Percentiles rank a stretch among this genome's conserved stretches.
Conservation (phyloP, 2,113 vertebrate genomes). For the Pelmatolapia mariae region DNA sequence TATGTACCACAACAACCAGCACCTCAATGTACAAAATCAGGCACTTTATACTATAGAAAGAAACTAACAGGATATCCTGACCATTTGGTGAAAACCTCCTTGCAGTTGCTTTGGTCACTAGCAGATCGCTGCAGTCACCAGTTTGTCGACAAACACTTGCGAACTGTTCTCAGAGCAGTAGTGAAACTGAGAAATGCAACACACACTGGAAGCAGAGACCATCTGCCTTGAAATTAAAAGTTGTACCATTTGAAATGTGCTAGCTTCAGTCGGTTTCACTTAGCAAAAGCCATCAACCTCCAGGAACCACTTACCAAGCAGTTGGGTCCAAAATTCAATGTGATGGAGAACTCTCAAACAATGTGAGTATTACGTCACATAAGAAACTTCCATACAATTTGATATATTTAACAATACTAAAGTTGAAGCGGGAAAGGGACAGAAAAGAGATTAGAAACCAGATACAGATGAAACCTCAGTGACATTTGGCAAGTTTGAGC, state of each 20-base stretch:
- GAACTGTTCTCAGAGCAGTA: neutral
- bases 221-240: neutral
- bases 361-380: neutral
- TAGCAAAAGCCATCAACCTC: neutral
- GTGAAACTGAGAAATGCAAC: neutral
- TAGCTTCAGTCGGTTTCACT: neutral
- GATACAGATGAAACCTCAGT: neutral
- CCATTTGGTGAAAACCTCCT: neutral
- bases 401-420: neutral
- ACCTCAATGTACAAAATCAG: neutral
- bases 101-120: neutral
- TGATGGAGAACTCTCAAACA: neutral
- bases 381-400: neutral
- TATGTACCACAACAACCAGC: neutral
- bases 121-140: neutral
- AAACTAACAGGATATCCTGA: neutral
- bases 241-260: neutral
- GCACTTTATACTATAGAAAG: neutral
- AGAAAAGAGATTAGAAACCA: neutral
- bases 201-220: neutral
- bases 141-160: neutral
- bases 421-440: neutral
- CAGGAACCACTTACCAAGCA: neutral
- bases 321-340: neutral
- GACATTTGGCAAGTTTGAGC: accelerated